Conservation (phyloP, 2,797 vertebrate species). For the Cheirogaleus major region DNA sequence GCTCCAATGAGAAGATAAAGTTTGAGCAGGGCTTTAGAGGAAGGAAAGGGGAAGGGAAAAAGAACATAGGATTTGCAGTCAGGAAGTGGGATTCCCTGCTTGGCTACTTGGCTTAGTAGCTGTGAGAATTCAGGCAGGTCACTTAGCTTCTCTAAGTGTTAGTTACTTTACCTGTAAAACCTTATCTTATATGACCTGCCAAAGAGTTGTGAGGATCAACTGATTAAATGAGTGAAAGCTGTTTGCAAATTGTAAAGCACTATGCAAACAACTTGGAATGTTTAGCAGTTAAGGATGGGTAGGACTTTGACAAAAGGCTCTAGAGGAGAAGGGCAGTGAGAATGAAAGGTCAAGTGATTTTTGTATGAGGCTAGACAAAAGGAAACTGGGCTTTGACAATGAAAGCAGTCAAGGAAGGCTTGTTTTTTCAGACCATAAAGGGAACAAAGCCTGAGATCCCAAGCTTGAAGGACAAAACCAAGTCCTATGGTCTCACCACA, state of each 20-base stretch:
- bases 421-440: background rate
- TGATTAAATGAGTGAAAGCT: background rate
- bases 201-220: background rate
- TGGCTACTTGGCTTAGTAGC: background rate
- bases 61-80: background rate
- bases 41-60: background rate
- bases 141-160: background rate
- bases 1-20: background rate
- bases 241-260: background rate
- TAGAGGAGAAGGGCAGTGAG: background rate
- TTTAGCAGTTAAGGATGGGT: background rate
- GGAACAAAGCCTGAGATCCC: slow-evolving; percentile 4
- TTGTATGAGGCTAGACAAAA: background rate
- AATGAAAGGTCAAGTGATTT: background rate
- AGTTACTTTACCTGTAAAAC: background rate
- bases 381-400: slow-evolving; percentile 15
- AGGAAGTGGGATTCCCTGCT: background rate
- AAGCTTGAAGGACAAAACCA: slow-evolving; percentile 12
- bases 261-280: background rate
- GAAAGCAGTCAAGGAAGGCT: slow-evolving; percentile 6
- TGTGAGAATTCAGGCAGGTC: background rate
- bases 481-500: background rate
- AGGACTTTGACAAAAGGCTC: background rate
- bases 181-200: background rate
- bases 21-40: background rate